Conservation (phyloP, 1,140 invertebrate species). For the Bombus terrestris region DNA sequence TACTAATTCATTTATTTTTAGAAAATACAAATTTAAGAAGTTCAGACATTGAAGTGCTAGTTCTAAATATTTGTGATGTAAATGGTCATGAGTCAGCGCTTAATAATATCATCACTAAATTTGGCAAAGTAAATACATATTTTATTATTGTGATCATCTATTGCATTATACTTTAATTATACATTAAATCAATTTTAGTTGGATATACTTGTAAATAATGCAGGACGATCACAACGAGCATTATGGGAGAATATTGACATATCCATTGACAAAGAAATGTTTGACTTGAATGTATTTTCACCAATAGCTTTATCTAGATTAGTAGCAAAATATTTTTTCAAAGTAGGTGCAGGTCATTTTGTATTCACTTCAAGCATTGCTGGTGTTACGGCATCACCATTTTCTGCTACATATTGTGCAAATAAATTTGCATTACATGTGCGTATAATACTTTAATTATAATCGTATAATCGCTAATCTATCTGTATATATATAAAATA, state of each 20-base stretch:
- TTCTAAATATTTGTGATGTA: conserved; percentile 88
- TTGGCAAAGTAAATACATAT: conserved; percentile 84
- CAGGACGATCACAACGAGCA: conserved; percentile 91
- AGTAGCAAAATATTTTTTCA: conserved; percentile 87
- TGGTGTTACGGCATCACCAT: conserved; percentile 87
- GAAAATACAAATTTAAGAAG: conserved; percentile 82
- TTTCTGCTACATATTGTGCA: conserved; percentile 90
- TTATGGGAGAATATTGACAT: conserved; percentile 90
- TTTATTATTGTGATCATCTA: neutral
- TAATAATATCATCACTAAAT: conserved; percentile 87
- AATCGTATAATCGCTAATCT: neutral
- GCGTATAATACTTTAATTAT: conserved; percentile 70
- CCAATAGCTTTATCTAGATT: conserved; percentile 88
- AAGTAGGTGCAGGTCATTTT: conserved; percentile 85
- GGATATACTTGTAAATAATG: conserved; percentile 92
- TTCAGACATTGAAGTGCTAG: conserved; percentile 87
- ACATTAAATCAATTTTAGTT: conserved; percentile 81
- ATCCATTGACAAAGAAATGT: conserved; percentile 89
- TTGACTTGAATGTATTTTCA: conserved; percentile 92
- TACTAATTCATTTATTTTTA: conserved; percentile 58
- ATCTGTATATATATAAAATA: neutral
- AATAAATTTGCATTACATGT: conserved; percentile 92
- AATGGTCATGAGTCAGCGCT: conserved; percentile 86
- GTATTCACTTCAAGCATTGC: conserved; percentile 89
- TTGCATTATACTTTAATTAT: neutral